Percentiles rank a stretch among this genome's conserved stretches.
Conservation (phyloP, 1,140 invertebrate species). For the Drosophila carrolli region DNA sequence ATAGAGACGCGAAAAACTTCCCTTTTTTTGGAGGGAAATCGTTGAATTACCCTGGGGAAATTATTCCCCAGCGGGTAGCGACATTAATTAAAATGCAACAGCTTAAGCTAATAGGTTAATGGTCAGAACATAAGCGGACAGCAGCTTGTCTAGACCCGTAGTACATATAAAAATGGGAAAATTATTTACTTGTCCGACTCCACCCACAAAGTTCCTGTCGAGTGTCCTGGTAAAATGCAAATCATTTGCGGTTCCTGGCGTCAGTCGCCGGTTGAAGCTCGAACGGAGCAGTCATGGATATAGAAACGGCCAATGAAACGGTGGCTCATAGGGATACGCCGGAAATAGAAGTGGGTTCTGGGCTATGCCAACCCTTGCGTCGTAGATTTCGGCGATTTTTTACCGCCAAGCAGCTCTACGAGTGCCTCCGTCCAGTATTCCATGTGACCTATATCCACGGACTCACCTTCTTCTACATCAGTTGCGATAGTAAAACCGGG, state of each 20-base stretch:
- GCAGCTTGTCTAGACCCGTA: constrained; percentile 32
- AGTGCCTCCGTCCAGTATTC: constrained; percentile 71
- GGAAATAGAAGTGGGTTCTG: constrained; percentile 32
- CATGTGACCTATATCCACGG: constrained; percentile 65
- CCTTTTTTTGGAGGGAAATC: constrained; percentile 49
- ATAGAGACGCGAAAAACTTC: constrained; percentile 22
- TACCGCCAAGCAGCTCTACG: constrained; percentile 72
- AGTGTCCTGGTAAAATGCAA: constrained; percentile 58
- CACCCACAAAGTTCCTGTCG: constrained; percentile 28
- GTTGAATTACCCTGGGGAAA: constrained; percentile 24
- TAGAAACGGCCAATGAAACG: constrained; percentile 33
- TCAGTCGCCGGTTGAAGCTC: constrained; percentile 63
- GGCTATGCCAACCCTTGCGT: constrained; percentile 31
- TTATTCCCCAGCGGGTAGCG: constrained; percentile 18
- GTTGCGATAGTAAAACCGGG: constrained; percentile 24
- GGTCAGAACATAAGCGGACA: constrained; percentile 19
- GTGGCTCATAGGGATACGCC: constrained; percentile 27
- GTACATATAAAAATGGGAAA: constrained; percentile 60
- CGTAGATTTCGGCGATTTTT: constrained; percentile 54
- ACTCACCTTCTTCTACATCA: constrained; percentile 72
- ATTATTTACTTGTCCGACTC: constrained; percentile 68
- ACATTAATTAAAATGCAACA: constrained; percentile 76
- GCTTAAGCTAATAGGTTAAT: constrained; percentile 66
- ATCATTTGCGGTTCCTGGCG: constrained; percentile 46
- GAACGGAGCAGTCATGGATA: constrained; percentile 49